A percentile compares a stretch with the other conserved stretches of the same genome.
phyloP scores from a whole-genome alignment of 1,140 invertebrate genomes.

The Cataglyphis hispanica region DNA sequence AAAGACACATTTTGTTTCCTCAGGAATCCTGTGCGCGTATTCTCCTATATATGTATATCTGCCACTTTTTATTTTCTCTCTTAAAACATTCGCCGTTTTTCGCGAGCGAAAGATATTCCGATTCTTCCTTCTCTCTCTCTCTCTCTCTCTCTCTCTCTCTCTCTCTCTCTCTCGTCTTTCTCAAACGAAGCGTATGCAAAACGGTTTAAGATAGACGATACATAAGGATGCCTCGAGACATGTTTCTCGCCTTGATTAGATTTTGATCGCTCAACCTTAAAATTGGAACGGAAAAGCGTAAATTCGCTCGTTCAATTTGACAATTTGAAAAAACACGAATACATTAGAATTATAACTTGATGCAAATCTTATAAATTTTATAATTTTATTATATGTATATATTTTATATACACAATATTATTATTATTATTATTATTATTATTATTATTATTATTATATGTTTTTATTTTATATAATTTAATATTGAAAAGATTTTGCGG shows the following conservation, averaged over 20 bases:
- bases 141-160: too few species aligned
- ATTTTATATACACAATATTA: background rate
- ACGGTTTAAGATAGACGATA: slow-evolving; percentile 45
- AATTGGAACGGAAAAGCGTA: background rate
- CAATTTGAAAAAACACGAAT: background rate
- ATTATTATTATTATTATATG: background rate
- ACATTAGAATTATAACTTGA: slow-evolving; percentile 17
- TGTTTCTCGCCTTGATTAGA: slow-evolving; percentile 43
- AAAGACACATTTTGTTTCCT: slow-evolving; percentile 53
- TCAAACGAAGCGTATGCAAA: slow-evolving; percentile 32
- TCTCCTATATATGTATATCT: background rate
- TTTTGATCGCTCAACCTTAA: slow-evolving; percentile 41
- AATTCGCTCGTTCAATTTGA: slow-evolving; percentile 4
- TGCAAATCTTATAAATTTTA: background rate
- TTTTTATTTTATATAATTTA: too few species aligned
- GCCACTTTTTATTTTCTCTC: slow-evolving; percentile 37
- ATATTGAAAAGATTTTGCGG: too few species aligned
- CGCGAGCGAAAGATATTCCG: slow-evolving; percentile 26
- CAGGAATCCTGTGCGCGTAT: background rate
- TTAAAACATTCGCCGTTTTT: slow-evolving; percentile 32
- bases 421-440: too few species aligned
- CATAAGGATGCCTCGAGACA: slow-evolving; percentile 37
- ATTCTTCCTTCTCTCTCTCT: background rate
- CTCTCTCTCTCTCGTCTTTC: background rate
- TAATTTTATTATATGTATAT: background rate